These are phyloP conservation scores for Orchesella flavescens DNA, from an alignment of 2,888 invertebrate species.

Conservation along the genomic window DNA sequence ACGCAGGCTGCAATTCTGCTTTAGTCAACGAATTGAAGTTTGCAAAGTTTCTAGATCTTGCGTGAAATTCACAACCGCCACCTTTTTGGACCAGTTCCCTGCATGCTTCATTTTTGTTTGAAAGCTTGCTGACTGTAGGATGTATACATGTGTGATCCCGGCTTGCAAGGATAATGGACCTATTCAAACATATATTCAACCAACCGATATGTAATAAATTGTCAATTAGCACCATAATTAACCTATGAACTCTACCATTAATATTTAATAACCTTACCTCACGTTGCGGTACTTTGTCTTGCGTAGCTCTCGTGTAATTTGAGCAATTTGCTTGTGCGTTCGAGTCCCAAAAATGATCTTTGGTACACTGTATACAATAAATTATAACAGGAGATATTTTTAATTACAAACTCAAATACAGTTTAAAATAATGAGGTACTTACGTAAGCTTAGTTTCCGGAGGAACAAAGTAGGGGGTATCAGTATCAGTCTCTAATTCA, in stretches of 20 bases:
- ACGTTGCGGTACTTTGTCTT: conserved; percentile 79
- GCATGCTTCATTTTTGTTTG: too few species aligned
- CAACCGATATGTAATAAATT: too few species aligned
- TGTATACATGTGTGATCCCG: conserved; percentile 85
- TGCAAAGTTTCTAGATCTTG: conserved; percentile 75
- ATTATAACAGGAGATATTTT: conserved; percentile 4
- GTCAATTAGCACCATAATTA: too few species aligned
- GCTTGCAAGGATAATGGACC: conserved; percentile 83
- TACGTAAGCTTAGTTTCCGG: conserved; percentile 61
- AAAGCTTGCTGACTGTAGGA: conserved; percentile 74
- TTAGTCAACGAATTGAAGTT: not conserved
- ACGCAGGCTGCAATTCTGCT: conserved; percentile 76
- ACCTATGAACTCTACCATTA: too few species aligned
- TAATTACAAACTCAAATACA: not conserved
- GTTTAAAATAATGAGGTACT: conserved; percentile 15
- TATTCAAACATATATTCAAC: conserved; percentile 74
- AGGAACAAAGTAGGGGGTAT: conserved; percentile 59
- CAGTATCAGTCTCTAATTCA: not conserved
- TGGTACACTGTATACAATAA: conserved; percentile 78
- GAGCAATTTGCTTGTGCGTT: conserved; percentile 86
- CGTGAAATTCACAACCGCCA: too few species aligned
- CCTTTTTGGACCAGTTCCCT: too few species aligned
- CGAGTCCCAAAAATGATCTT: conserved; percentile 86
- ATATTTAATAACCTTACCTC: conserved; percentile 74
- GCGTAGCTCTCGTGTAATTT: conserved; percentile 83